Conservation (phyloP, 2,888 invertebrate species). For the Athrips mouffetella region DNA sequence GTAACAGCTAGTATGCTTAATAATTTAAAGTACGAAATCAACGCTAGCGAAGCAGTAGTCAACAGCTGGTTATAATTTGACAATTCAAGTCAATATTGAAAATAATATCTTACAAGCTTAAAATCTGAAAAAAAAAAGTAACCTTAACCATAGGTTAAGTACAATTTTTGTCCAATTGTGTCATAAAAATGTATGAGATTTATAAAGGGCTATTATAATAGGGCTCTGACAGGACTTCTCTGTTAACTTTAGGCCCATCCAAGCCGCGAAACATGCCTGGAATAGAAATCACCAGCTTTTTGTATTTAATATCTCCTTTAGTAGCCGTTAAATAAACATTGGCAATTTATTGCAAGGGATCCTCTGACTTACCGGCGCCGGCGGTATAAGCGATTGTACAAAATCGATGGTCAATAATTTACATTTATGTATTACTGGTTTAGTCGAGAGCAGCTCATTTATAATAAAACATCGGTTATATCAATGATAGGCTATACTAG, state of each 20-base stretch:
- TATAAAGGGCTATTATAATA: conserved; percentile 49
- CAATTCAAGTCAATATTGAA: too few species aligned
- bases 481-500: too few species aligned
- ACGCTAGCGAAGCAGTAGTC: too few species aligned
- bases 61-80: too few species aligned
- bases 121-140: neutral
- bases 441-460: too few species aligned
- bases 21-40: too few species aligned
- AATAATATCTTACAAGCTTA: too few species aligned
- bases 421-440: neutral
- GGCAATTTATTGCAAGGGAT: conserved; percentile 18
- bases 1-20: too few species aligned
- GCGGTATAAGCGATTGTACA: neutral
- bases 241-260: neutral
- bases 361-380: neutral
- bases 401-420: neutral
- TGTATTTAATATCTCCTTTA: conserved; percentile 45
- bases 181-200: conserved; percentile 66
- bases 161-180: conserved; percentile 51
- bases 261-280: conserved; percentile 41
- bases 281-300: conserved; percentile 51
- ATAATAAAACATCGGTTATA: too few species aligned
- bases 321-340: conserved; percentile 28
- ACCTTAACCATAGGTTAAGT: conserved; percentile 16
- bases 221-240: conserved; percentile 37